Evolutionary conservation across 2,888 invertebrate species (phyloP), one percentile per base, ranked within the genome.

Genomic region (Entomobrya multifasciata): DNA sequence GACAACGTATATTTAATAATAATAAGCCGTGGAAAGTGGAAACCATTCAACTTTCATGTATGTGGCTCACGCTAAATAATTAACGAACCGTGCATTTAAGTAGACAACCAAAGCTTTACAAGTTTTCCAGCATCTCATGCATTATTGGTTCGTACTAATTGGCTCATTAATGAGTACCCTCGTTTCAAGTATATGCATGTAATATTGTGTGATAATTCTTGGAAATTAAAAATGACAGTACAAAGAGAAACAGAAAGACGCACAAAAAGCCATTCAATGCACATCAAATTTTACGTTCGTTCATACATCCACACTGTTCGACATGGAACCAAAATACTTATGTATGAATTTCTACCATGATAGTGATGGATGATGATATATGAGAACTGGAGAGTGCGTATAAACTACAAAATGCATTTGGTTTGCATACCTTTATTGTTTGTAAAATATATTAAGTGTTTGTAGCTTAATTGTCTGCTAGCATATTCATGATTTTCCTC

Each of bases 111-210:
- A 62, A 4, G 25, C 70, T 70, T 47, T 65, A 36, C 65, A 36
- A 70, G 22, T 47, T 70, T n/a, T 47, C 44, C 25, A 15, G 25
- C 44, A 70, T 47, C 22, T n/a, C 47, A 47, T 70, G 47, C 44
- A 70, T 84, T 84, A 84, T 84, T 84, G 84, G 77, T 84, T 84
- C 52, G 10, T 67, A 65, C 84, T 84, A 84, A 84, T 84, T 84
- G 84, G 84, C 84, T 67, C 84, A 65, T 62, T 84, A 84, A 74
- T 77, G 77, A 27, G 41, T 20, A 84, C 65, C n/a, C n/a, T 84
- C 84, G 52, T 76, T 60, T 70, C 76, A n/a, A n/a, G n/a, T n/a
- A 30, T 44, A 25, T 81, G 57, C 57, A 25, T 47, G 17, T 17
- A 55, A 10, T 22, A 83, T 30, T 52, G 62, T 83, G 57, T 36